Conservation (phyloP, 2,797 vertebrate genomes). For the Crypturellus tataupa region DNA sequence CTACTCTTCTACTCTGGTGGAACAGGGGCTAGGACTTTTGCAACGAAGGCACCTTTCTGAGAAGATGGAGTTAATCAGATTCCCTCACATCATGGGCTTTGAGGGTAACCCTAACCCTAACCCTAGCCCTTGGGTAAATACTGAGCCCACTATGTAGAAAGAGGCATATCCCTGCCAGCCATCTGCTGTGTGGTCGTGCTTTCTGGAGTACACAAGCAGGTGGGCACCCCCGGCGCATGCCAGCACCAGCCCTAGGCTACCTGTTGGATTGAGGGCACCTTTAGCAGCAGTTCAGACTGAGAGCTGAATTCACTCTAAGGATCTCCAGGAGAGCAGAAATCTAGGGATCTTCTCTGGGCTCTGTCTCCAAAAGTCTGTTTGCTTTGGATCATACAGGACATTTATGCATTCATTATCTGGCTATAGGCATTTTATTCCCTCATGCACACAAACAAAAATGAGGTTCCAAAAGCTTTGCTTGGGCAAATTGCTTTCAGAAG, state of each 20-base stretch:
- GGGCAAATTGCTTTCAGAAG: neutral
- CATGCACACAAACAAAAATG: neutral
- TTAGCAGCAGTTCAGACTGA: neutral
- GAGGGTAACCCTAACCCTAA: no score
- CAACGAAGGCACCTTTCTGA: neutral
- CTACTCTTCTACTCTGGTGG: neutral
- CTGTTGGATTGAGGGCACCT: neutral
- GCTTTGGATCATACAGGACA: neutral
- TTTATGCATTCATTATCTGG: neutral
- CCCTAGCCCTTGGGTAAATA: neutral
- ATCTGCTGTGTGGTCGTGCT: neutral
- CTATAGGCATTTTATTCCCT: neutral
- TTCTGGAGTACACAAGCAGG: fast-evolving
- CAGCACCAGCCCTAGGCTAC: neutral
- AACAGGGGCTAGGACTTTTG: neutral
- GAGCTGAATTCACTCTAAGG: neutral
- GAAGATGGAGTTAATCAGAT: neutral
- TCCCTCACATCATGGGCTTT: neutral
- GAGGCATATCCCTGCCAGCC: neutral
- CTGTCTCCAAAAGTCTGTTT: neutral
- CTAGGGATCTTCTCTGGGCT: neutral
- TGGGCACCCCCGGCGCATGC: neutral
- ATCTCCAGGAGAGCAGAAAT: neutral
- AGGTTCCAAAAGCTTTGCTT: neutral
- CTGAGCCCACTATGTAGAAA: neutral